Conservation (phyloP, 2,113 vertebrate species). For the Austrofundulus limnaeus region DNA sequence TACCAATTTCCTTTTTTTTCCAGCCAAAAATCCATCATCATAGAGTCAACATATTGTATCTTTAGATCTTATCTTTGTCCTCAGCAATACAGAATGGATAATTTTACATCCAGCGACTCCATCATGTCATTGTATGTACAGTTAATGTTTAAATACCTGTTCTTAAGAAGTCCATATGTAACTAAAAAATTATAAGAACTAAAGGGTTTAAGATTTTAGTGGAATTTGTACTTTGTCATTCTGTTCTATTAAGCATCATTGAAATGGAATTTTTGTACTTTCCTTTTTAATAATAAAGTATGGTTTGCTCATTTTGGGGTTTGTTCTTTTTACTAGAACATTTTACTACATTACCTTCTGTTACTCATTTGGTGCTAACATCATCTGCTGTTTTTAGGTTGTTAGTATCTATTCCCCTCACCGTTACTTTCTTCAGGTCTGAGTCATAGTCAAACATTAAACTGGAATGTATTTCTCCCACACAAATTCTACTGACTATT, state of each 20-base stretch:
- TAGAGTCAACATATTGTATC: slow-evolving; percentile 39
- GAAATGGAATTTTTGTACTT: slow-evolving; percentile 2
- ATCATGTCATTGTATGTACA: slow-evolving; percentile 6
- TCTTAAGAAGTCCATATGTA: not conserved
- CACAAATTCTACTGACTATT: slow-evolving; percentile 57
- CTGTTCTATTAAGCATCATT: too few relatives aligned
- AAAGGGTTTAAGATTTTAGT: not conserved
- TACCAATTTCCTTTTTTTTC: slow-evolving; percentile 10
- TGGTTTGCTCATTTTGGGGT: slow-evolving; percentile 15
- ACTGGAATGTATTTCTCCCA: slow-evolving; percentile 76
- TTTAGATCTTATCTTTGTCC: slow-evolving; percentile 1
- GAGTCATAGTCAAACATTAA: slow-evolving; percentile 78
- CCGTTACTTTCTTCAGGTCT: slow-evolving; percentile 32
- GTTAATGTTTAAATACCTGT: slow-evolving; percentile 2
- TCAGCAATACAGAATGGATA: slow-evolving; percentile 5
- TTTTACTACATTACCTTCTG: slow-evolving; percentile 41
- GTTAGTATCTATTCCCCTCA: slow-evolving; percentile 15
- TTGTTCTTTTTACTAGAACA: slow-evolving; percentile 14
- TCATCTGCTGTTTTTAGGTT: slow-evolving; percentile 40
- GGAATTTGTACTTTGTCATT: not conserved
- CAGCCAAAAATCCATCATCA: slow-evolving; percentile 56
- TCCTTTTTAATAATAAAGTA: not conserved
- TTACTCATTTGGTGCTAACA: slow-evolving; percentile 41
- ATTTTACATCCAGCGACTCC: not conserved
- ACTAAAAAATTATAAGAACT: slow-evolving; percentile 3